phyloP scores from a whole-genome alignment of 2,888 invertebrate species.

The Aporophyla nigra region DNA sequence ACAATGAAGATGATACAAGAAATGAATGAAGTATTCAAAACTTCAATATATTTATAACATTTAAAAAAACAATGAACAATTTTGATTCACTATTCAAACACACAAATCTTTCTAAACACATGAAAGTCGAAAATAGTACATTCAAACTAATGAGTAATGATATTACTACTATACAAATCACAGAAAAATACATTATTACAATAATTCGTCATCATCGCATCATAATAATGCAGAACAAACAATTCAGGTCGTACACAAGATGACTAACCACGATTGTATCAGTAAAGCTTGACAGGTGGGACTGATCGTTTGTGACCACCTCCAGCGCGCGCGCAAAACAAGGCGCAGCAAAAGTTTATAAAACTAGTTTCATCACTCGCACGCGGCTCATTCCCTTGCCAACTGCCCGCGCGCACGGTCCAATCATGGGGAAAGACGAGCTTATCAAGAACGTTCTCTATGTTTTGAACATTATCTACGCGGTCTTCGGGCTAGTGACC shows the following conservation, averaged over 20 bases:
- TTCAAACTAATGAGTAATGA: constrained; percentile 15
- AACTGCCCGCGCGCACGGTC: constrained; percentile 78
- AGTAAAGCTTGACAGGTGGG: constrained; percentile 61
- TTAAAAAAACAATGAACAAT: not conserved
- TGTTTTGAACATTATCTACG: constrained; percentile 85
- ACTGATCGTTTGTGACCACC: constrained; percentile 62
- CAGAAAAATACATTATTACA: constrained; percentile 36
- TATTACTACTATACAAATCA: not conserved
- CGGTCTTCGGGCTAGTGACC: constrained; percentile 85
- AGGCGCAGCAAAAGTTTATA: constrained; percentile 83
- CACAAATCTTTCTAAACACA: not conserved
- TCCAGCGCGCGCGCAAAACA: constrained; percentile 64
- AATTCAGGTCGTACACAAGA: constrained; percentile 56
- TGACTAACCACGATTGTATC: constrained; percentile 55
- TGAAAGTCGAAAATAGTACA: not conserved
- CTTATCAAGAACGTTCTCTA: constrained; percentile 85
- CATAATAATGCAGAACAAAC: constrained; percentile 37
- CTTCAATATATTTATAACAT: constrained; percentile 16
- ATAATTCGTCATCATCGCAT: constrained; percentile 33
- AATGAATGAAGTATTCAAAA: constrained; percentile 10
- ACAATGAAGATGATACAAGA: not conserved
- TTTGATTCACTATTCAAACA: not conserved
- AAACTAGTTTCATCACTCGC: constrained; percentile 80
- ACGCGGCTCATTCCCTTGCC: constrained; percentile 84
- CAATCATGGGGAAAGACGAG: constrained; percentile 86